Evolutionary conservation across 2,888 invertebrate species (phyloP), one percentile per base, ranked within the genome.

Genomic region (Volucella zonaria): DNA sequence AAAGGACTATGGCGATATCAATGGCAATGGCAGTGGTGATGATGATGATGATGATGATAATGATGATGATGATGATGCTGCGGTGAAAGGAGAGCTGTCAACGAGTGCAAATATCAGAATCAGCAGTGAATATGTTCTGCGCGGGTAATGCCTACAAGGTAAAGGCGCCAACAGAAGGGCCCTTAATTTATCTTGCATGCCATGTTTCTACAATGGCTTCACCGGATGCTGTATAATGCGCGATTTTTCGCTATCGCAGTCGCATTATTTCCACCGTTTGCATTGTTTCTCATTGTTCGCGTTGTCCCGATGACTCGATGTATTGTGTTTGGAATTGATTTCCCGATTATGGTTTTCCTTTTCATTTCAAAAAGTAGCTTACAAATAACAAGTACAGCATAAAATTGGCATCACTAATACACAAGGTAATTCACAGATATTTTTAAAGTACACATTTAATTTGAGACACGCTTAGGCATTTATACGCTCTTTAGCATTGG

Each of bases 91-190:
- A 56, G 76, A 77, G 67, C 85, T 85, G 85, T 81, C 85, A 85
- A 68, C 85, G 54, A 73, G 58, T 64, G 76, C 51, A 81, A 80
- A 76, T 73, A 81, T 76, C 85, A 85, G 80, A 73, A 77, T 54
- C 62, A 73, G 51, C 66, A 64, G 43, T 58, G 45, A 73, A 40
- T 51, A 71, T 83, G 67, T 83, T 79, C 49, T 77, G 38, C 70
- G 75, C 23, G 59, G 79, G 66, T 64, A 70, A 75, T 75, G 51
- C 75, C 70, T 56, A 68, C 77, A 86, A 82, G 86, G 74, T 58
- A 51, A 86, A 81, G 86, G 86, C 86, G 86, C 86, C 86, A 86
- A 86, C 64, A 64, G 54, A 81, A 86, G 86, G 74, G 61, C 74
- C 77, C 66, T 82, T 78, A 82, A 82, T 74, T 86, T 82, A 86